Evolutionary conservation across 2,888 invertebrate species (phyloP), one percentile per base, ranked within the genome.

Genomic region (Rhingia rostrata): DNA sequence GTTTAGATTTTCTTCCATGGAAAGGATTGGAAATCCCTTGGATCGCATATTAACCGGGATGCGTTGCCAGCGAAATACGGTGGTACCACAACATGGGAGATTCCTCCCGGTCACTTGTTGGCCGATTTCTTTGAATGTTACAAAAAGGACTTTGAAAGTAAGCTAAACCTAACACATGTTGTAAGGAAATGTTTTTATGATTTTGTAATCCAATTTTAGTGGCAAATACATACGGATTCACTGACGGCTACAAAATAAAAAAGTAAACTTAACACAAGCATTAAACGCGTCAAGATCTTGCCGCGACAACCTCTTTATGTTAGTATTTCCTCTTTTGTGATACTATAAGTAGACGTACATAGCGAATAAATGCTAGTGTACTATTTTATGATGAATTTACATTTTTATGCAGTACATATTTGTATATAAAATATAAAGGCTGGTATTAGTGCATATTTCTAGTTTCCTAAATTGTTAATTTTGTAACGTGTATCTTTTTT

Each of bases 1-100:
- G 88, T 90, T 64, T 87, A 94, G 92, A 93, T 97, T 72, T 93
- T 93, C 88, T 95, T 97, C 91, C 96, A 97, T 88, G 96, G 96
- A 1, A 93, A 93, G 10, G 93, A 96, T 88, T 93, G 92, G 88
- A 93, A 93, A 73, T 92, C 94, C 0, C 88, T 97, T 61, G 91
- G 93, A 78, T 90, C 93, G 43, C 93, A 94, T 81, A 91, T 96
- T 4, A 93, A 94, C 49, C 91, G 92, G 0, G 92, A 92, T 43
- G 92, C 93, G 10, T 88, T 96, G 86, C 94, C 95, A 12, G 91
- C 92, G 35, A 92, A 93, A 75, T 94, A 95, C 86, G 96, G 95
- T 0, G 97, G 97, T 0, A 92, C 92, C 1, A 91, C 95, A 49
- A 93, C 94, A 0, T 89, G 89, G 89, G 89, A 90, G 56, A 54